These are phyloP conservation scores for Saturnia japonica DNA, from an alignment of 2,888 invertebrate species.

Conservation along the genomic window DNA sequence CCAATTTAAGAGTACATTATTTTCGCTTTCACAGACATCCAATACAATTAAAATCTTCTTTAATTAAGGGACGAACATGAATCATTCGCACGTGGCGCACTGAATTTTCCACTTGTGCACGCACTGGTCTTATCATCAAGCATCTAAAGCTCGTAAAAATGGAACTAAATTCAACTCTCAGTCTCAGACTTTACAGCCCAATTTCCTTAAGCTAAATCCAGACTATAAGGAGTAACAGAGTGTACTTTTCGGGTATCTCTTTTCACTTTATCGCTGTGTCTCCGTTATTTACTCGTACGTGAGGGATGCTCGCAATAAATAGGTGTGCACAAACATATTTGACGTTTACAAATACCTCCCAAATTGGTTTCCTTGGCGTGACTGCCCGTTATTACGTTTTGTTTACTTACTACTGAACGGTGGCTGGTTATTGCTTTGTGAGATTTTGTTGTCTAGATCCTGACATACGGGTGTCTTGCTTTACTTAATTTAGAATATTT, in stretches of 20 bases:
- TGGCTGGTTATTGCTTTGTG: conserved; percentile 42
- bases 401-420: conserved; percentile 68
- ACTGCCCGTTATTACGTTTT: conserved; percentile 75
- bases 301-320: conserved; percentile 81
- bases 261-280: conserved; percentile 80
- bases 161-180: conserved; percentile 58
- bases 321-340: conserved; percentile 80
- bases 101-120: conserved; percentile 79
- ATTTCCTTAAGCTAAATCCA: conserved; percentile 39
- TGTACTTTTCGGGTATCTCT: conserved; percentile 72
- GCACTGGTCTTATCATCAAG: conserved; percentile 57
- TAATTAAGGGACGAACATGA: conserved; percentile 81
- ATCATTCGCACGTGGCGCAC: conserved; percentile 83
- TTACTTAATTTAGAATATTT: neutral
- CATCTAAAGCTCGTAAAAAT: conserved; percentile 44
- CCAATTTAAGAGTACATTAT: conserved; percentile 82
- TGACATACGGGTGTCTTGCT: neutral
- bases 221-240: conserved; percentile 61
- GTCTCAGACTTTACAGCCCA: conserved; percentile 43
- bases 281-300: conserved; percentile 79
- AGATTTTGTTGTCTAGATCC: conserved; percentile 36
- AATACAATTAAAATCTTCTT: conserved; percentile 83
- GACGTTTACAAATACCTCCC: conserved; percentile 79
- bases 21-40: conserved; percentile 82
- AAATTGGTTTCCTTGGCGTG: conserved; percentile 78